Evolutionary conservation across 2,888 invertebrate species (phyloP).

Genomic region (Aphodius granarius): DNA sequence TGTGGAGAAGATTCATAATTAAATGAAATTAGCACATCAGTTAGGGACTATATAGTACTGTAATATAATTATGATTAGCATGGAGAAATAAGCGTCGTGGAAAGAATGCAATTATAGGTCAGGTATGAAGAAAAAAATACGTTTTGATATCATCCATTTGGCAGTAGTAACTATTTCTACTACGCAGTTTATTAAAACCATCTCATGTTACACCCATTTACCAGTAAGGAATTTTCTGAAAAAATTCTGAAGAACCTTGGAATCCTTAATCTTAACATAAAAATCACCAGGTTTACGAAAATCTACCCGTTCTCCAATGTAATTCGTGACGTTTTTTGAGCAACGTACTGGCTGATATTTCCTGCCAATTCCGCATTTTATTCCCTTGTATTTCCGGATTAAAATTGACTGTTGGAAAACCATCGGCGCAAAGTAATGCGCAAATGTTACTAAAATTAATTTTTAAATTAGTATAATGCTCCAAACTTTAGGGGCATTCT

Average conservation of each 20-base stretch:
- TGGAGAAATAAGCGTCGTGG: too few relatives aligned
- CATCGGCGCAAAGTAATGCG: neutral
- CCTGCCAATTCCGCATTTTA: neutral
- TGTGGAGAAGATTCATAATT: too few relatives aligned
- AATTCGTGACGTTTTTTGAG: neutral
- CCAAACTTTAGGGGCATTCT: neutral
- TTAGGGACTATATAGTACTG: too few relatives aligned
- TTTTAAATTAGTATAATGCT: neutral
- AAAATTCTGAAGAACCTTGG: neutral
- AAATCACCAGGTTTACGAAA: neutral
- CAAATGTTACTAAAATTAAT: neutral
- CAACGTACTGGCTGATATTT: neutral
- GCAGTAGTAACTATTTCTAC: too few relatives aligned
- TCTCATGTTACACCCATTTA: too few relatives aligned
- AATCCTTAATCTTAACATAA: neutral
- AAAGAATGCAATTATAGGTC: too few relatives aligned
- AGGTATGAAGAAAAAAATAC: too few relatives aligned
- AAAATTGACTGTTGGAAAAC: neutral
- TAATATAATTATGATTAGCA: too few relatives aligned
- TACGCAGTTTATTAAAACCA: too few relatives aligned
- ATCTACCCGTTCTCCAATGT: neutral
- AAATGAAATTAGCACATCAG: too few relatives aligned
- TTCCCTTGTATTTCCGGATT: neutral
- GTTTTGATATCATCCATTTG: too few relatives aligned
- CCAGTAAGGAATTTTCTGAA: neutral